Conservation (phyloP, 1,140 invertebrate species). For the Micrasema minimum region DNA sequence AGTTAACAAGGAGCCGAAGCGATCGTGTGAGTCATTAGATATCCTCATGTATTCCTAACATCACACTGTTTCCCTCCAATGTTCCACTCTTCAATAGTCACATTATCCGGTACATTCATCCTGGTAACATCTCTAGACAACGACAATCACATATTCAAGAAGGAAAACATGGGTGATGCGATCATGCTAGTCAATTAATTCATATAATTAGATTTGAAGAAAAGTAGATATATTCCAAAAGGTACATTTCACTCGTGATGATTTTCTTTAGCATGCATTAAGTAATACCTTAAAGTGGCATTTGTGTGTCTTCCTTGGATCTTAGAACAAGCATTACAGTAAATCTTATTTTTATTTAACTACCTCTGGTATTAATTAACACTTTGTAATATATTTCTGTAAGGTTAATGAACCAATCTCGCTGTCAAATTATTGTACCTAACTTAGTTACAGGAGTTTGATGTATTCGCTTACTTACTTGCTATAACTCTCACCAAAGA, state of each 20-base stretch:
- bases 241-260: constrained; percentile 17
- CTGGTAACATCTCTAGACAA: not conserved
- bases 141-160: not conserved
- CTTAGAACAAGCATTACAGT: too few species aligned
- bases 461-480: too few species aligned
- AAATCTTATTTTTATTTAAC: constrained; percentile 14
- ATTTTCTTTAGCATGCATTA: constrained; percentile 6
- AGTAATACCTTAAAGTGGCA: constrained; percentile 4
- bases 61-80: constrained; percentile 1
- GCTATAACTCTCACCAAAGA: constrained; percentile 24
- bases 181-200: constrained; percentile 47
- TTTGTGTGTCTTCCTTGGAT: not conserved
- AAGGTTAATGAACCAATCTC: constrained; percentile 1
- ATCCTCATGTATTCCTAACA: constrained; percentile 45
- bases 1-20: constrained; percentile 41
- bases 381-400: not conserved
- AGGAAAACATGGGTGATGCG: constrained; percentile 45
- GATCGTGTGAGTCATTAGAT: constrained; percentile 36
- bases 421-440: constrained; percentile 7
- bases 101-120: too few species aligned
- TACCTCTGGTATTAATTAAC: constrained; percentile 17
- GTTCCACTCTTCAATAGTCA: not conserved
- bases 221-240: constrained; percentile 41
- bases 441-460: not conserved
- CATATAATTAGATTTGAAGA: constrained; percentile 39